Conservation (phyloP, 2,888 invertebrate species). For the Margaritifera margaritifera region DNA sequence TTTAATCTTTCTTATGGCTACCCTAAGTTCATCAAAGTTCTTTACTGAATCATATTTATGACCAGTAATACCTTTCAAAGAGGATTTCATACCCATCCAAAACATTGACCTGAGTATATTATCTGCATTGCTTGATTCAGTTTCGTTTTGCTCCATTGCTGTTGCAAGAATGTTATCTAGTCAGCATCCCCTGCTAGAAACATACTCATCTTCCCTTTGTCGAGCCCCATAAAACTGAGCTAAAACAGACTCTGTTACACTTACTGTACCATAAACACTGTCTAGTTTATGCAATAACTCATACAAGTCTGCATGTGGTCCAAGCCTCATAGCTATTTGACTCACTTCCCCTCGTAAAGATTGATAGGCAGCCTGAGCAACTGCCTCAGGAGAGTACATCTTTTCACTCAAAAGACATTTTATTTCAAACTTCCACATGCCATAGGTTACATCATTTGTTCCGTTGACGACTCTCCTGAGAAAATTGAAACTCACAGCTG, state of each 20-base stretch:
- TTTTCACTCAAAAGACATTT: no score
- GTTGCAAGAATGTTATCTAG: constrained; percentile 10
- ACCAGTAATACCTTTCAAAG: constrained; percentile 6
- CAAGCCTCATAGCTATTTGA: no score
- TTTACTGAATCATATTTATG: constrained; percentile 3
- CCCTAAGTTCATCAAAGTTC: constrained; percentile 7
- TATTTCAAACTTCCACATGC: no score
- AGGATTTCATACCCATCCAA: constrained; percentile 4
- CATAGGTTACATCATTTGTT: no score
- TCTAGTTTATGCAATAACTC: no score
- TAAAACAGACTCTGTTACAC: constrained; percentile 6
- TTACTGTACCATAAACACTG: no score
- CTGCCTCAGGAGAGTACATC: no score
- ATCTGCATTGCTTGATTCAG: background rate
- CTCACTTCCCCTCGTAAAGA: no score
- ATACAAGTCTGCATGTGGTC: no score
- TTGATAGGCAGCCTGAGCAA: no score
- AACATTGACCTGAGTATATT: constrained; percentile 9
- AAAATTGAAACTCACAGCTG: no score
- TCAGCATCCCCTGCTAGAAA: constrained; percentile 9
- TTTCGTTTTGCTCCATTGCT: background rate
- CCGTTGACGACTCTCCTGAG: no score
- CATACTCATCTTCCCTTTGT: constrained; percentile 7
- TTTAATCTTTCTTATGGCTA: constrained; percentile 4
- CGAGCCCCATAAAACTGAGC: constrained; percentile 12